Evolutionary conservation across 2,797 vertebrate genomes (phyloP).

Genomic region (Sus cebifrons): DNA sequence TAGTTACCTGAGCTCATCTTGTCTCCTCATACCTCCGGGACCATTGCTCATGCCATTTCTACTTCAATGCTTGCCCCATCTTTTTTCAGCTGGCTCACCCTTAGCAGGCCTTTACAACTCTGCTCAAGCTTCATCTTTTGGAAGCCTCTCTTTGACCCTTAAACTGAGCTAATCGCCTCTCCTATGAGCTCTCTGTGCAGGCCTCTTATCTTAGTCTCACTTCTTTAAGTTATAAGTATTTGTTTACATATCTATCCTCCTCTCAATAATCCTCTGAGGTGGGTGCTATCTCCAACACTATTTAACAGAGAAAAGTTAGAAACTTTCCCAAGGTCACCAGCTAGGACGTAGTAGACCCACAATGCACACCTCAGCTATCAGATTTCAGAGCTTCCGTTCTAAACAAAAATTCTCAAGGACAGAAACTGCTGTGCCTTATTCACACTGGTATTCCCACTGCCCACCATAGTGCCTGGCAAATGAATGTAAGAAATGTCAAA

Average conservation of each 20-base stretch:
- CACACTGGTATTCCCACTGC: neutral
- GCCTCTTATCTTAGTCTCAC: slow-evolving; percentile 1
- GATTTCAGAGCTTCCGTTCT: neutral
- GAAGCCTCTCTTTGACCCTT: neutral
- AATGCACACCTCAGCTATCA: neutral
- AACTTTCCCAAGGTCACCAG: neutral
- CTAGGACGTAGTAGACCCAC: neutral
- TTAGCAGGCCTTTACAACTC: slow-evolving; percentile 12
- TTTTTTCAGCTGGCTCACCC: neutral
- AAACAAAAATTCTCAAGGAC: neutral
- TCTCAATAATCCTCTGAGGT: slow-evolving; percentile 21
- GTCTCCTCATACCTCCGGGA: neutral
- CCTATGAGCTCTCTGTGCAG: slow-evolving; percentile 20
- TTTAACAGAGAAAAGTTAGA: neutral
- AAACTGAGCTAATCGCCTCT: slow-evolving; percentile 10
- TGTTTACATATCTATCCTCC: neutral
- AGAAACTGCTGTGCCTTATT: neutral
- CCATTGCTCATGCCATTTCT: neutral
- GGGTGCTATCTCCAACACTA: neutral
- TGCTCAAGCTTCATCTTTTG: slow-evolving; percentile 29
- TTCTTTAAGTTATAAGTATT: neutral
- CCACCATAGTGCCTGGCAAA: neutral
- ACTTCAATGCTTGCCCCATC: neutral
- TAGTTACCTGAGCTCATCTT: neutral
- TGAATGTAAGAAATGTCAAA: slow-evolving; percentile 43